A percentile compares a stretch with the other conserved stretches of the same genome.
Conservation (phyloP, 2,113 vertebrate genomes). For the Sclerurus mexicanus region DNA sequence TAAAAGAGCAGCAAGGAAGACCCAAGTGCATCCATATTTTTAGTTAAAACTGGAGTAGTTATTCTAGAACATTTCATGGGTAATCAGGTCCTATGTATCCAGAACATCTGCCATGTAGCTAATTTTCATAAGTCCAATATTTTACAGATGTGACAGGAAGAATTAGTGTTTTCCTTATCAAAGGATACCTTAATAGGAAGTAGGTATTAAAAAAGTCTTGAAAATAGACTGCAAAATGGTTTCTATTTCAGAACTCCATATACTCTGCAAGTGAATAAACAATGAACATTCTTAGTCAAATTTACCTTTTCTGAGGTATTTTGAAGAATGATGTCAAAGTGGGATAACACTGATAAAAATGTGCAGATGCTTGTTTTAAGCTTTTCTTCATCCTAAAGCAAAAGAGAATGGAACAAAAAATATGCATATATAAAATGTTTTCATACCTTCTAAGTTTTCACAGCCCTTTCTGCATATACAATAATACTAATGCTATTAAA, state of each 20-base stretch:
- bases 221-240: not conserved
- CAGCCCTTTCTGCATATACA: not conserved
- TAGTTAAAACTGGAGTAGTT: not conserved
- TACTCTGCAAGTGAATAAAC: not conserved
- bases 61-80: not conserved
- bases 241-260: not conserved
- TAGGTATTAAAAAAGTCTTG: not conserved
- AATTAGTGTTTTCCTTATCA: not conserved
- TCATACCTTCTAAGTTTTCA: not conserved
- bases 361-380: conserved; percentile 92
- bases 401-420: not conserved
- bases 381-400: conserved; percentile 85
- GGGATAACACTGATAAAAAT: conserved; percentile 89
- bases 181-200: not conserved
- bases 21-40: not conserved
- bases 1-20: not conserved
- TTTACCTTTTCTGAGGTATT: conserved; percentile 80
- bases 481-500: not conserved
- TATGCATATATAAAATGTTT: rapidly evolving
- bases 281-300: not conserved
- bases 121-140: not conserved
- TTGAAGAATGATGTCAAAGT: conserved; percentile 83
- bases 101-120: not conserved
- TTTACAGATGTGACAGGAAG: not conserved
- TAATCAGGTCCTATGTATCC: not conserved